These are phyloP conservation scores for Venturia canescens DNA, from an alignment of 1,140 invertebrate genomes.

Conservation along the genomic window DNA sequence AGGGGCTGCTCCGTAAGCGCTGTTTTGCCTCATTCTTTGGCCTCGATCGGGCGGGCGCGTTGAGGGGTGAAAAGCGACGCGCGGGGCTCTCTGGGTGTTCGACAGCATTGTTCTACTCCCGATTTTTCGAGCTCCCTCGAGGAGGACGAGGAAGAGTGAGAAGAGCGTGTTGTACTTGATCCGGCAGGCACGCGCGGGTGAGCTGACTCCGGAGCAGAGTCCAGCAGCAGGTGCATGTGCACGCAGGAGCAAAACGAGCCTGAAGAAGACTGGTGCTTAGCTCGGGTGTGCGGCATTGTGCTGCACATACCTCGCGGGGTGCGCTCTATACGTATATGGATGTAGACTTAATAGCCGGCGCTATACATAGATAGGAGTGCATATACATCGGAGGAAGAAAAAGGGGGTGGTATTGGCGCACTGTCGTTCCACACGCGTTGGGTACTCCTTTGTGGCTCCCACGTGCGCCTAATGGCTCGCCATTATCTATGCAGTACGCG, in stretches of 20 bases:
- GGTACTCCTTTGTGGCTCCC: conserved; percentile 57
- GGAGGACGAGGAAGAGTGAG: conserved; percentile 9
- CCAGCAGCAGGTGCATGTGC: conserved; percentile 35
- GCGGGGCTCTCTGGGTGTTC: not conserved
- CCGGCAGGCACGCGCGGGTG: not conserved
- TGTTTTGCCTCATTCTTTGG: conserved; percentile 29
- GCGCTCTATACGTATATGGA: not conserved
- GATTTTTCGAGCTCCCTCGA: conserved; percentile 35
- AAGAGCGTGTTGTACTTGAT: conserved; percentile 28
- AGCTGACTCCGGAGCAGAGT: conserved; percentile 11
- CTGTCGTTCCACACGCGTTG: conserved; percentile 21
- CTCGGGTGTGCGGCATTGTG: not conserved
- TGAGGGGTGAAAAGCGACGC: conserved; percentile 35
- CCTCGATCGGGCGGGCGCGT: not conserved
- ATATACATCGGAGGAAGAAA: conserved; percentile 7
- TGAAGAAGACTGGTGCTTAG: conserved; percentile 13
- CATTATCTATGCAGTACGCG: conserved; percentile 43
- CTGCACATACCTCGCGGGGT: not conserved
- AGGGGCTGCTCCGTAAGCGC: not conserved
- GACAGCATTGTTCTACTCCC: conserved; percentile 33
- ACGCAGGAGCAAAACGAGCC: conserved; percentile 36
- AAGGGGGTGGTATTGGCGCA: conserved; percentile 8
- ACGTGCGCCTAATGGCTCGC: conserved; percentile 64
- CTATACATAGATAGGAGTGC: not conserved
- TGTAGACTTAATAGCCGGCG: not conserved